These are phyloP conservation scores for Galbula dea DNA, from an alignment of 2,113 vertebrate genomes.

Conservation along the genomic window DNA sequence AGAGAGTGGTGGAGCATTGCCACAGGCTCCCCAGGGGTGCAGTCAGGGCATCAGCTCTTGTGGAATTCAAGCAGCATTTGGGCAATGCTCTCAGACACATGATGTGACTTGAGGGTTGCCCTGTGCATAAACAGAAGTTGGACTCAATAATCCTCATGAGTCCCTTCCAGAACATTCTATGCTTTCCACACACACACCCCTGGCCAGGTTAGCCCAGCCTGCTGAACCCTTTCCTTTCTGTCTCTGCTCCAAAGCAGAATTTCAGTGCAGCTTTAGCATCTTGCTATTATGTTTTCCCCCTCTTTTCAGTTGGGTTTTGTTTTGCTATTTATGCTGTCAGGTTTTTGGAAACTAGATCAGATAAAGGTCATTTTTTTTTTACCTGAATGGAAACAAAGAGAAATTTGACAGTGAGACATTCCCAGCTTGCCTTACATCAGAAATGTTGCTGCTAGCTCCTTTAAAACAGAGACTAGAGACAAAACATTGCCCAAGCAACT, in stretches of 20 bases:
- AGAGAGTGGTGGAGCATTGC: too few relatives aligned
- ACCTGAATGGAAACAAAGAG: background rate
- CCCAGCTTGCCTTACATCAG: background rate
- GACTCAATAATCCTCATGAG: too few relatives aligned
- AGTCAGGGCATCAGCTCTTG: too few relatives aligned
- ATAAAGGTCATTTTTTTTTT: constrained; percentile 43
- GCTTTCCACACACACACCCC: too few relatives aligned
- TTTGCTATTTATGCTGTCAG: constrained; percentile 38
- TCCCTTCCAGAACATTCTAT: too few relatives aligned
- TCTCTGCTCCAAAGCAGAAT: background rate
- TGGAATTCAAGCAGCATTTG: too few relatives aligned
- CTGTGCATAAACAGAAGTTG: too few relatives aligned
- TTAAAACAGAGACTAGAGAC: background rate
- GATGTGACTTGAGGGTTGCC: too few relatives aligned
- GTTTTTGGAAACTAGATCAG: background rate
- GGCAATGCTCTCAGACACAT: too few relatives aligned
- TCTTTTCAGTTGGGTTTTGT: background rate
- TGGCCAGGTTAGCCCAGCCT: background rate
- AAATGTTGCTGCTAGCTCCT: background rate
- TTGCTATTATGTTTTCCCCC: background rate
- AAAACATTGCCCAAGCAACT: background rate
- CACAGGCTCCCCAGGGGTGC: too few relatives aligned
- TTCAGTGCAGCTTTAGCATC: background rate
- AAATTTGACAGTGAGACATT: constrained; percentile 25
- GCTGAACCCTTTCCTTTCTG: background rate